Base-by-base conservation (phyloP, 2,113 vertebrate species). In the Phyllostomus hastatus region DNA sequence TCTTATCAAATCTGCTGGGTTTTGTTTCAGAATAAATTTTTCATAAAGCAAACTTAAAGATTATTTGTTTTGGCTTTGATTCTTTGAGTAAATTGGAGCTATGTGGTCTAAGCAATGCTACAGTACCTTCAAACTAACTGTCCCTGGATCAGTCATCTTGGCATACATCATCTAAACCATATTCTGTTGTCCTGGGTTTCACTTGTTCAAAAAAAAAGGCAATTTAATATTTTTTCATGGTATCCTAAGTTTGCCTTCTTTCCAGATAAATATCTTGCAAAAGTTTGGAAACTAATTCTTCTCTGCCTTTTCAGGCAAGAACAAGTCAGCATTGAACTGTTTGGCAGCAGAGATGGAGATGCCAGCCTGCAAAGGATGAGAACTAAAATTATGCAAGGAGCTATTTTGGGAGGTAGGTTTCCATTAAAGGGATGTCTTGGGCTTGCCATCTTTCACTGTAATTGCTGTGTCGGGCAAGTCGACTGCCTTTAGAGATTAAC, bases 401-500 rank as follows among this genome's bases (percentile, higher is more conserved):
- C 82, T 91, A 14, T 97, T 88, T 66, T 94, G 92, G 97, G 97
- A 88, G 48, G 93, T 83, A 97, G 90, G 90, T 97, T 98, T 97
- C 97, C 93, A 97, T 97, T 98, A 98, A 98, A 98, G 80, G 83
- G 97, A 98, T 98, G 97, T 98, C 97, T 98, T 97, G 96, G 90
- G 95, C 95, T 98, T 95, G 82, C 98, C 97, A 98, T 98, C 98
- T 91, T 98, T 98, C 98, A 98, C 93, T 79, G 93, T 98, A 98
- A 98, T 98, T 98, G 97, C 98, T 97, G 93, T 98, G 98, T 98
- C 98, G 93, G 81, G 98, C 96, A 98, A 98, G 98, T 81, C 97
- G 97, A 98, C 96, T 97, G 97, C 98, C 98, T 98, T 97, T 95
- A 76, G 97, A 98, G 98, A 98, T 97, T 98, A 97, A 98, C 98